Conservation (phyloP, 2,797 vertebrate species). For the Atherinosoma microstoma region DNA sequence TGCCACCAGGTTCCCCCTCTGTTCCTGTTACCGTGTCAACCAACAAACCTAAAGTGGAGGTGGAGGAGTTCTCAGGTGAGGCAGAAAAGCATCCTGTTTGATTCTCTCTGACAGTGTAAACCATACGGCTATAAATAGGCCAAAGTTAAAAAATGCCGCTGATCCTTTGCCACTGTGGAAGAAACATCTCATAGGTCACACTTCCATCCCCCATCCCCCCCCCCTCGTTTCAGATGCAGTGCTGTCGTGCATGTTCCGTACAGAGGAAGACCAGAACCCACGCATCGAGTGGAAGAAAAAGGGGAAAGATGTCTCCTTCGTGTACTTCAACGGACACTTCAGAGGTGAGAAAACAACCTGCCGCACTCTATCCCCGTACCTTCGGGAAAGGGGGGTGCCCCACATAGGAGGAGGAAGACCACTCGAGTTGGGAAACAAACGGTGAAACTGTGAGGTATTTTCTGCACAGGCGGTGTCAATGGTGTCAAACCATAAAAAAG, state of each 20-base stretch:
- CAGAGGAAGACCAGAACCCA: constrained; percentile 80
- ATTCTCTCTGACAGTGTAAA: constrained; percentile 41
- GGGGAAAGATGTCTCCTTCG: constrained; percentile 86
- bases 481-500: constrained; percentile 23
- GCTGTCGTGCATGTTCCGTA: constrained; percentile 89
- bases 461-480: not conserved
- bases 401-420: constrained; percentile 5
- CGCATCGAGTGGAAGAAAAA: constrained; percentile 98
- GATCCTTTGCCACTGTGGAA: constrained; percentile 26
- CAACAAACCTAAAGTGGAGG: constrained; percentile 72
- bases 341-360: constrained; percentile 75
- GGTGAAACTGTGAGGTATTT: constrained; percentile 12
- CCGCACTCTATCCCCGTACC: constrained; percentile 1
- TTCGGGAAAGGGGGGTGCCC: constrained; percentile 10
- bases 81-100: not conserved
- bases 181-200: constrained; percentile 44
- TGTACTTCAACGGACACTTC: constrained; percentile 88
- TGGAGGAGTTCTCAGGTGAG: constrained; percentile 75
- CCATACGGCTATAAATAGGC: constrained; percentile 56
- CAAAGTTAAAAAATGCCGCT: constrained; percentile 39
- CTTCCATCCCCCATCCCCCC: not conserved
- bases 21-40: constrained; percentile 75
- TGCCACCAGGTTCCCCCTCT: constrained; percentile 58
- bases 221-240: constrained; percentile 80
- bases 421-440: not conserved